Evolutionary conservation across 2,113 vertebrate genomes (phyloP).

Genomic region (Cnemophilus loriae): DNA sequence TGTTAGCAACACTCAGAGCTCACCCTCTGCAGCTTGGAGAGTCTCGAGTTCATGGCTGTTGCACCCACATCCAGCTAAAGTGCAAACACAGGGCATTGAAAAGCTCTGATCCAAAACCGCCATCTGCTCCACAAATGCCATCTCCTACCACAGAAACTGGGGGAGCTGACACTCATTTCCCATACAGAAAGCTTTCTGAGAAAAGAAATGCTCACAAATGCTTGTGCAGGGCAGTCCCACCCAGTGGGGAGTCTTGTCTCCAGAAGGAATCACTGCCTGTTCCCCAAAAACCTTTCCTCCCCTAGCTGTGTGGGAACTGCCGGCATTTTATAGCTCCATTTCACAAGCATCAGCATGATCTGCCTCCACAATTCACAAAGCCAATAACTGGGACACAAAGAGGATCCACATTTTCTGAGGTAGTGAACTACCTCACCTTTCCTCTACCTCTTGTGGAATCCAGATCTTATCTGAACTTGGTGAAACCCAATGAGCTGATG

Average conservation of each 20-base stretch:
- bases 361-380: neutral
- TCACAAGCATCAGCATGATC: neutral
- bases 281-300: neutral
- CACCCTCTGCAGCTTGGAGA: slow-evolving; percentile 60
- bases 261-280: neutral
- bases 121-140: neutral
- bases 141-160: neutral
- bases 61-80: slow-evolving; percentile 61
- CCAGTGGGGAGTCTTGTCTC: neutral
- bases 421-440: neutral
- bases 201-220: neutral
- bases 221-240: neutral
- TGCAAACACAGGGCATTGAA: slow-evolving; percentile 48
- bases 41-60: slow-evolving; percentile 59
- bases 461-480: neutral
- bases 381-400: neutral
- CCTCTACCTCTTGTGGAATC: neutral
- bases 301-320: neutral
- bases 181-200: neutral
- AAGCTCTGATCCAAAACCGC: slow-evolving; percentile 8
- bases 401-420: neutral
- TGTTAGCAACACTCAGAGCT: slow-evolving; percentile 66
- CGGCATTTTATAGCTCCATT: neutral
- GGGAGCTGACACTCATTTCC: neutral
- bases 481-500: neutral